Evolutionary conservation across 2,888 invertebrate genomes (phyloP), one percentile per base, ranked within the genome.

Genomic region (Phoenoteleia sp.): DNA sequence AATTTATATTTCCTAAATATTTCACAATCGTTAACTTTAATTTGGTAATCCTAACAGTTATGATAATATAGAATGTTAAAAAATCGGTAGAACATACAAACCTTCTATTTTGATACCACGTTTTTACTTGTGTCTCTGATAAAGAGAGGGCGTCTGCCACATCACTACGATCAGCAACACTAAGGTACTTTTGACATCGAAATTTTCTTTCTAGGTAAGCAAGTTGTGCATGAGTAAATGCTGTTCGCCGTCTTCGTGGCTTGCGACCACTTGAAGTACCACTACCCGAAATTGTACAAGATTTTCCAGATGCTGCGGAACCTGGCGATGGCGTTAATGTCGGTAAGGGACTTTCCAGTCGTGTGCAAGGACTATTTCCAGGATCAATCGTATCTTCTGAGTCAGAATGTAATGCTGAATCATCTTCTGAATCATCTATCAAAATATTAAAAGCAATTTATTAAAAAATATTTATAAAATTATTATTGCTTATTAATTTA

Each of bases 91-190:
- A n/a, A n/a, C n/a, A 71, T 56, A 42, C 94, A 94, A 89, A 97
- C 98, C 97, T 95, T 93, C 98, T 95, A 91, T 98, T 98, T 94
- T 98, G 98, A 25, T 81, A 81, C 81, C 81, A 81, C 13, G 99
- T 99, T 94, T 99, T 99, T 67, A 99, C 98, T 90, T 99, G 99
- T 0, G 98, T 99, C 94, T 99, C 99, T 36, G 98, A 97, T 25
- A 99, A 95, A 91, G 97, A 97, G 23, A 99, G 95, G 0, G 98
- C 96, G 91, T 98, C 98, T 0, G 99, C 98, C 0, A 99, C 98
- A 92, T 98, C 98, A 75, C 98, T 98, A 42, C 99, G 95, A 92
- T 99, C 99, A 0, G 98, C 98, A 6, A 99, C 98, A 83, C 98
- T 98, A 82, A 99, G 94, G 94, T 99, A 99, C 94, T 99, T 99